These are phyloP conservation scores for Jordanella pulchra DNA, from an alignment of 2,797 vertebrate genomes.

Conservation along the genomic window DNA sequence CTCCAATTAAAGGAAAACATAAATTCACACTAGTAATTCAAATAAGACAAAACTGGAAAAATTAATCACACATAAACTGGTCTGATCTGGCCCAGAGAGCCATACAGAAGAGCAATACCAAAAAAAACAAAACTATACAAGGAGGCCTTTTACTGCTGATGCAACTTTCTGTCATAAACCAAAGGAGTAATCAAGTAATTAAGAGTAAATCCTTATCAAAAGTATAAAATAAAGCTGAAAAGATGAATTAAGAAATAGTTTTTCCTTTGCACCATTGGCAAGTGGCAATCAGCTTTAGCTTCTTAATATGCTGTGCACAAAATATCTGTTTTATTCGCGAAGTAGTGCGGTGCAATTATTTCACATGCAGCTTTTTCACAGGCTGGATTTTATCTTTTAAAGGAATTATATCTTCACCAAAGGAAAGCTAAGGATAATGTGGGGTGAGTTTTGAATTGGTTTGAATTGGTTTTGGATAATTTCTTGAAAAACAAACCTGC, in stretches of 20 bases:
- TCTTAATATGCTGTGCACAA: not conserved
- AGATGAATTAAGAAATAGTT: not conserved
- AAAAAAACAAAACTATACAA: too few species aligned
- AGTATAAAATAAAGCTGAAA: not conserved
- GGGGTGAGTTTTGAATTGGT: not conserved
- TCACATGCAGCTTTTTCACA: not conserved
- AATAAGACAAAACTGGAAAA: too few species aligned
- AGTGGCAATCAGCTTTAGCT: not conserved
- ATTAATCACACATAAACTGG: too few species aligned
- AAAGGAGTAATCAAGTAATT: not conserved
- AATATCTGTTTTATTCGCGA: not conserved
- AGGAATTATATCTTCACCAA: not conserved
- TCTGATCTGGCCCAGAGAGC: too few species aligned
- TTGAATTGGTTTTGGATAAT: not conserved
- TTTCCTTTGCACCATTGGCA: not conserved
- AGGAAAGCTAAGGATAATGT: not conserved
- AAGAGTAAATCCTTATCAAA: not conserved
- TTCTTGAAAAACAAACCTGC: conserved; percentile 2
- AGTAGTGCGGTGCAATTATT: not conserved
- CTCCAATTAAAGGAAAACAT: too few species aligned
- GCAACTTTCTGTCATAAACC: not conserved
- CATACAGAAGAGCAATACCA: too few species aligned
- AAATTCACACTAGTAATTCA: too few species aligned
- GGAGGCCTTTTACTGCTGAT: too few species aligned
- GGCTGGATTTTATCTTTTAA: not conserved